A percentile compares a stretch with the other conserved stretches of the same genome.
phyloP scores from a whole-genome alignment of 2,888 invertebrate genomes.

The Pandemis heparana region DNA sequence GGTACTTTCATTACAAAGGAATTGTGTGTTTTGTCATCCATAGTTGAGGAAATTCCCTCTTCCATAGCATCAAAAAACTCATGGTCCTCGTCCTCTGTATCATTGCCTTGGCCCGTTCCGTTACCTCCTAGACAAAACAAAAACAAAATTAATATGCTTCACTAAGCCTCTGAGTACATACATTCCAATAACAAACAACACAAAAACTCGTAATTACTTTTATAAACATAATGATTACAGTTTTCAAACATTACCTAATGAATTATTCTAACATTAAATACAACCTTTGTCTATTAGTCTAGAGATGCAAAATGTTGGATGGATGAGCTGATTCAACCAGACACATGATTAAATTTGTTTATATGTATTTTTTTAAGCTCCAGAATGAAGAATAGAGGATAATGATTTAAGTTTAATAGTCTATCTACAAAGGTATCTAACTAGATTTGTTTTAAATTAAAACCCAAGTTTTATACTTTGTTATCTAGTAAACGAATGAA shows the following conservation, averaged over 20 bases:
- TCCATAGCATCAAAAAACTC: conserved; percentile 91
- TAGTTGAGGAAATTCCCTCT: conserved; percentile 75
- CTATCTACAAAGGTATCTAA: not conserved
- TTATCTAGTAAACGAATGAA: not conserved
- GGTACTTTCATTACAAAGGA: conserved; percentile 90
- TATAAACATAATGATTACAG: not conserved
- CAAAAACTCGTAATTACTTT: not conserved
- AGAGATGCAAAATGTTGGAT: not conserved
- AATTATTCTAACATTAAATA: not conserved
- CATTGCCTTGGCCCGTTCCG: conserved; percentile 80
- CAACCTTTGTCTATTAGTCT: not conserved
- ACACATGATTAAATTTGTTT: not conserved
- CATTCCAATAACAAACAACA: not conserved
- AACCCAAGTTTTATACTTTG: not conserved
- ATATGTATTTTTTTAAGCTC: not conserved
- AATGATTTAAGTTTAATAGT: not conserved
- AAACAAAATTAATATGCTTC: conserved; percentile 12
- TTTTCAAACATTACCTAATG: not conserved
- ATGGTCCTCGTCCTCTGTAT: conserved; percentile 90
- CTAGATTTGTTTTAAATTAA: not conserved
- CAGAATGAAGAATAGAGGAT: not conserved
- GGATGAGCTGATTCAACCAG: not conserved
- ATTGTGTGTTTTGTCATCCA: conserved; percentile 69
- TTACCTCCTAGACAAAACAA: conserved; percentile 70
- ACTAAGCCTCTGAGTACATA: not conserved